Conservation (phyloP, 2,797 vertebrate species). For the Pseudocheirus occidentalis region DNA sequence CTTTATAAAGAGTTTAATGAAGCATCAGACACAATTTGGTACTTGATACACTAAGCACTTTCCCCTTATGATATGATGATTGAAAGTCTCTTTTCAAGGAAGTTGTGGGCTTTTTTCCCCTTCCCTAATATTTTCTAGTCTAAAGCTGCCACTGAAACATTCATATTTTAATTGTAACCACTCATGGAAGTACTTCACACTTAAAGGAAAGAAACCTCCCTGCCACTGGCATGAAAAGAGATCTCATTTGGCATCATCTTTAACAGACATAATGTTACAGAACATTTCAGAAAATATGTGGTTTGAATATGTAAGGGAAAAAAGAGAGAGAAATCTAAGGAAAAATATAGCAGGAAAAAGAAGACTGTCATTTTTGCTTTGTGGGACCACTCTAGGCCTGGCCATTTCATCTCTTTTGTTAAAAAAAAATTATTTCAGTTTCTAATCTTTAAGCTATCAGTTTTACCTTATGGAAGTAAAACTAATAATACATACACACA, state of each 20-base stretch:
- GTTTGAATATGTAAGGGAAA: conserved; percentile 35
- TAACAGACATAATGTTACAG: conserved; percentile 31
- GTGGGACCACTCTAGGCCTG: background rate
- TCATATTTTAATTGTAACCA: conserved; percentile 61
- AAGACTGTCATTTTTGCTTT: conserved; percentile 32
- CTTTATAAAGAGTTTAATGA: background rate
- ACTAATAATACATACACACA: background rate
- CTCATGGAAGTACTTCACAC: conserved; percentile 49
- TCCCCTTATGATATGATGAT: conserved; percentile 4
- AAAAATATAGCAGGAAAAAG: conserved; percentile 21
- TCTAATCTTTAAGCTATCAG: background rate
- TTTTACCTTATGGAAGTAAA: conserved; percentile 28
- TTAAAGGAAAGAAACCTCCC: conserved; percentile 41
- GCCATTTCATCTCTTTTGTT: conserved; percentile 32
- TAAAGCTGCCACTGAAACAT: conserved; percentile 53
- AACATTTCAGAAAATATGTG: conserved; percentile 59
- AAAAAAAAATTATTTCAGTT: conserved; percentile 17
- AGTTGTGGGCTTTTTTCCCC: conserved; percentile 14
- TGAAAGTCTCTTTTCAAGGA: background rate
- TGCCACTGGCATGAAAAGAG: conserved; percentile 24
- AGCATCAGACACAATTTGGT: conserved; percentile 5
- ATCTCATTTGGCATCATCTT: conserved; percentile 38
- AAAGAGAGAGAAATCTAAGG: background rate
- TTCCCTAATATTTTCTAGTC: conserved; percentile 47
- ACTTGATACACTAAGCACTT: conserved; percentile 1